Base-by-base conservation (phyloP, 92 coral and sea anemone genomes). In the Porites evermanni region DNA sequence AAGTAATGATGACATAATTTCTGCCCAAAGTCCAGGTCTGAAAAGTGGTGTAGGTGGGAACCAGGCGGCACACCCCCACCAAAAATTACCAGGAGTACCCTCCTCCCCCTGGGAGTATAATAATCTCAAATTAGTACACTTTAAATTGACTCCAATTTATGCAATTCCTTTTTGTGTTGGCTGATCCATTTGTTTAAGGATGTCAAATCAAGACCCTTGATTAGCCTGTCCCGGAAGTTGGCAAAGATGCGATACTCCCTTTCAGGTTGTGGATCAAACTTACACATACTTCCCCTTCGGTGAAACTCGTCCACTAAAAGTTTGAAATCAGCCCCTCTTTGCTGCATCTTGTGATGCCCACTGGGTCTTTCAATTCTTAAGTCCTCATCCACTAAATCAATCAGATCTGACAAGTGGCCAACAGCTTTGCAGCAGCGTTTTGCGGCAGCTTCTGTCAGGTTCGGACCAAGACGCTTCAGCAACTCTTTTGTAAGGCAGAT, bases 361-460 rank as follows among this genome's bases (percentile, higher is more conserved):
- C 80, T 12, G 56, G 89, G 89, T 56, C 53, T 72, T 8, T 67
- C 11, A 11, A 79, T 17, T 12, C 23, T n/a, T 1, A 89, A 67
- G 47, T 89, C 92, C 16, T n/a, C 24, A 67, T 85, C 89, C 6
- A 89, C 59, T 0, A 72, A 66, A 4, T 29, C 21, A 18, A 89
- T n/a, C 8, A 89, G 18, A 23, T 79, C 12, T 17, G 79, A 82
- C 59, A 88, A 73, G 38, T 64, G 51, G 0, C 65, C 68, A n/a
- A 91, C 78, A 17, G 95, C 72, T 71, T 76, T 83, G 74, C 94
- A 89, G 65, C 93, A 91, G 5, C n/a, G n/a, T n/a, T n/a, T n/a
- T n/a, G n/a, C n/a, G n/a, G n/a, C n/a, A n/a, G n/a, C 95, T 63
- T 83, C 88, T 20, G 90, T 89, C 5, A 91, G 7, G 67, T 92